phyloP scores from a whole-genome alignment of 2,888 invertebrate species.

The Chalcis sispes region DNA sequence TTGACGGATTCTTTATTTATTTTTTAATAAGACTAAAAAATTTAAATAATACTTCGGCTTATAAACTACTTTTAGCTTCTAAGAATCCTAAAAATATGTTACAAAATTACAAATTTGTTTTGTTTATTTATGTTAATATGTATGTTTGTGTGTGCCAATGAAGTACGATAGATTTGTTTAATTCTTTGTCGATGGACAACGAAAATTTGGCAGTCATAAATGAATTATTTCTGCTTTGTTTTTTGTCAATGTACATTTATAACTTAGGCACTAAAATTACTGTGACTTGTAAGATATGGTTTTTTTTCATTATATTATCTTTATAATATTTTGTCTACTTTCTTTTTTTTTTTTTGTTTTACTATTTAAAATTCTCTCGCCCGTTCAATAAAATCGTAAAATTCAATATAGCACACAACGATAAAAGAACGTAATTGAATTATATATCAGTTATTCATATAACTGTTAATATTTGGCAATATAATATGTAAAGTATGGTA shows the following conservation, averaged over 20 bases:
- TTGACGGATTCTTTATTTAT: slow-evolving; percentile 34
- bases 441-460: slow-evolving; percentile 30
- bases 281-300: slow-evolving; percentile 50
- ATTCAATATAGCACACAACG: slow-evolving; percentile 41
- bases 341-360: slow-evolving; percentile 1
- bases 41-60: slow-evolving; percentile 51
- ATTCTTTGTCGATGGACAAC: slow-evolving; percentile 30
- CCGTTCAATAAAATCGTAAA: slow-evolving; percentile 23
- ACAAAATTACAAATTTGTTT: slow-evolving; percentile 58
- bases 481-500: slow-evolving; percentile 50
- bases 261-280: slow-evolving; percentile 53
- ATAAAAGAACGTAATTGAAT: slow-evolving; percentile 40
- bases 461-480: slow-evolving; percentile 57
- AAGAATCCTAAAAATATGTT: slow-evolving; percentile 55
- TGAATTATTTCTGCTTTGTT: slow-evolving; percentile 13
- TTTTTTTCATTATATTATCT: slow-evolving; percentile 36
- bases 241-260: slow-evolving; percentile 42
- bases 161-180: slow-evolving; percentile 47
- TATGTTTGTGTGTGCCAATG: slow-evolving; percentile 38
- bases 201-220: slow-evolving; percentile 51
- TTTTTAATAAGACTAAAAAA: slow-evolving; percentile 27
- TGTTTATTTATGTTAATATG: slow-evolving; percentile 4
- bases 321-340: slow-evolving; percentile 27
- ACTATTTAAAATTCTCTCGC: not conserved
- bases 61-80: slow-evolving; percentile 46